Base-by-base conservation (phyloP, 2,113 vertebrate genomes). In the Lasiurus cinereus region DNA sequence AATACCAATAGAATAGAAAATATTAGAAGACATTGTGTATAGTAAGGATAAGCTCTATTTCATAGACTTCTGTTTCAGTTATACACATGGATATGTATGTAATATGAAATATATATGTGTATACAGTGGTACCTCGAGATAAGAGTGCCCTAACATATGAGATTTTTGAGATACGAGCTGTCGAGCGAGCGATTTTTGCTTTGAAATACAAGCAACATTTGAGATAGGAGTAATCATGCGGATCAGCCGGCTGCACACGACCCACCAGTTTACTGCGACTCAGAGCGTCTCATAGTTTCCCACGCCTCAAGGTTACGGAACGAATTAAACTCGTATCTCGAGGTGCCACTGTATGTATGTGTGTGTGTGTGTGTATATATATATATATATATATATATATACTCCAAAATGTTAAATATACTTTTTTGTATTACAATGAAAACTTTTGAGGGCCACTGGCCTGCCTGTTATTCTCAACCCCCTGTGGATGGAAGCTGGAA, bases 371-470 rank as follows among this genome's bases (percentile, higher is more conserved):
- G 12, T 73, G 8, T 15, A 6, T 36, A 1, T 31, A 22, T 48
- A 11, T 73, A 9, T 10, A 9, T 31, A 2, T 24, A 31, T 50
- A 12, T 73, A 12, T 3, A 2, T 56, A 8, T 36, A 72, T 66
- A 43, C 50, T 54, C 22, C n/a, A 19, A 39, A 67, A 36, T 62
- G 3, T 83, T 39, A 66, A 56, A 56, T 76, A 24, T 74, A 84
- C 48, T 94, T 69, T 64, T 93, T 78, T 90, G 84, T 50, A 24
- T 70, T 50, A 56, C 14, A 31, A 36, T 88, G 56, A 39, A 89
- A 84, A 91, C 48, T 72, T 72, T 76, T 72, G 67, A 70, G 79
- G 79, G 50, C 80, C 8, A 15, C 70, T 46, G 18, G 84, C 33
- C 50, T 76, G 31, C 7, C 29, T 48, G 0, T 66, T 77, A 39